Evolutionary conservation across 2,113 vertebrate genomes (phyloP), one percentile per base, ranked within the genome.

Genomic region (Paraplagusia blochii): DNA sequence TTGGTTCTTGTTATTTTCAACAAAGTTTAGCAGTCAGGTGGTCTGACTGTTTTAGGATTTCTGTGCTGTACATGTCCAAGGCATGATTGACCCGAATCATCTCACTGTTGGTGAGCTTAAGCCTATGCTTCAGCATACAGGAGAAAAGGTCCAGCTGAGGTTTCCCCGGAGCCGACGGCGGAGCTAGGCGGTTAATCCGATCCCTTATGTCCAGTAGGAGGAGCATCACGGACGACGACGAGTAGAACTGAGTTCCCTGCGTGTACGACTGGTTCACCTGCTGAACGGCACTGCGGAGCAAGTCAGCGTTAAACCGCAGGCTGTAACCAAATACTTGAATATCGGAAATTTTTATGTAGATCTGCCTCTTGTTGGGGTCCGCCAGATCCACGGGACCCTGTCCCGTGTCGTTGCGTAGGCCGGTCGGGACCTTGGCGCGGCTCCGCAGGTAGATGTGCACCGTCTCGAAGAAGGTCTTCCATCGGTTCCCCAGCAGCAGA

Each of bases 401-500:
- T 63, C 94, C 93, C 1, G 96, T 98, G 78, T 98, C 97, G 0
- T 98, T 98, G 11, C 95, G 94, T 57, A 98, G 89, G 11, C 94
- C 89, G 19, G 95, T 91, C 1, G 96, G 94, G 73, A 97, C 90
- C 91, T 97, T 96, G 68, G 94, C 95, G 48, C 97, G 95, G 88
- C 95, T 99, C 52, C 97, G 94, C 63, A 99, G 90, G 90, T 99
- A 99, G 89, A 99, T 97, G 81, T 99, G 97, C 54, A 99, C 97
- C 0, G 97, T 99, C 90, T 99, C 97, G 15, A 99, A 99, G 86
- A 99, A 99, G 18, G 96, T 98, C 90, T 99, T 99, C 95, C 95
- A 99, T 57, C 96, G 91, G 84, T 99, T 99, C 51, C 97, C 97
- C 76, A 99, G 82, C 56, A 98, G 74, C 43, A 99, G 92, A 62